Evolutionary conservation across 2,888 invertebrate species (phyloP).

Genomic region (Odontocolon sp.): DNA sequence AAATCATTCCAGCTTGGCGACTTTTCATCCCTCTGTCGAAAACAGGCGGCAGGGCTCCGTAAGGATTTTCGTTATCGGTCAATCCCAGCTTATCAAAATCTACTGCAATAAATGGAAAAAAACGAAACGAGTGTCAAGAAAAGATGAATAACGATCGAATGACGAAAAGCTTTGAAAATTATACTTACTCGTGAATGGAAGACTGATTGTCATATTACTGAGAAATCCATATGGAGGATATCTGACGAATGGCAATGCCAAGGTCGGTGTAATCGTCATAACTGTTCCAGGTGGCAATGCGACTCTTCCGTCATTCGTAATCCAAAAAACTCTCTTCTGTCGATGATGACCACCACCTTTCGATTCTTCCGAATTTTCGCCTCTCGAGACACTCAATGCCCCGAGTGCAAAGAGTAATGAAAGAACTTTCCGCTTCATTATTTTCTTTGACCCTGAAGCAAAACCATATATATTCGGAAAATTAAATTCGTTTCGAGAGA

Average conservation of each 20-base stretch:
- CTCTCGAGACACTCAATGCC: constrained; percentile 21
- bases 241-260: constrained; percentile 91
- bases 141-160: neutral
- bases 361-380: constrained; percentile 46
- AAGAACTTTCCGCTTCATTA: constrained; percentile 36
- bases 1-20: constrained; percentile 86
- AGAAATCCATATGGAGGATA: constrained; percentile 93
- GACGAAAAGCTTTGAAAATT: neutral
- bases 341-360: constrained; percentile 89
- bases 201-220: constrained; percentile 91
- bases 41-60: constrained; percentile 89
- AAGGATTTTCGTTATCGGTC: constrained; percentile 94
- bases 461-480: too few relatives aligned
- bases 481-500: too few relatives aligned
- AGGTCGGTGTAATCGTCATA: constrained; percentile 89
- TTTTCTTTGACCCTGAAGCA: constrained; percentile 33
- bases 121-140: neutral
- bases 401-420: constrained; percentile 27
- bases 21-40: constrained; percentile 89
- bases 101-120: constrained; percentile 82
- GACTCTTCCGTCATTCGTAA: constrained; percentile 91
- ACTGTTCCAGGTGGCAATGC: constrained; percentile 92
- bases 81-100: constrained; percentile 92
- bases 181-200: constrained; percentile 93
- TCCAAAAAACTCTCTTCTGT: constrained; percentile 92